Base-by-base conservation (phyloP, 2,888 invertebrate genomes). In the Lochmaea crataegi region DNA sequence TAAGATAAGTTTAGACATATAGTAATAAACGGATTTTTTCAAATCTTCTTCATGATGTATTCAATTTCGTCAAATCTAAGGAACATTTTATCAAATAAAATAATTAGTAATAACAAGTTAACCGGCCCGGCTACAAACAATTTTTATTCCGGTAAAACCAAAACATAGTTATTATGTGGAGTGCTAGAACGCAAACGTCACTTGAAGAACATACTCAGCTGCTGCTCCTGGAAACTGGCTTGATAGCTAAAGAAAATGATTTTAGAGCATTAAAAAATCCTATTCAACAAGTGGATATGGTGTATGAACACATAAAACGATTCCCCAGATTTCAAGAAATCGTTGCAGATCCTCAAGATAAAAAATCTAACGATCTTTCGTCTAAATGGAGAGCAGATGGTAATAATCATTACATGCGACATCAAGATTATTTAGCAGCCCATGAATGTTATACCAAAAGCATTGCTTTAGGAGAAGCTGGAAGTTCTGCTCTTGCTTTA, bases 331-430 rank as follows among this genome's bases (percentile, higher is more conserved):
- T 66, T 56, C 18, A 61, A n/a, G 22, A 26, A 22, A n/a, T 64
- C 9, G 11, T 61, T 65, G 38, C 63, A 12, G 53, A 69, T 2
- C 18, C 58, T 56, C 53, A 64, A 53, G 42, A 60, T 26, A 4
- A 32, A 51, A 73, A 73, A 61, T 69, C 61, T 12, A 69, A 73
- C 53, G 42, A 56, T 18, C 22, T 22, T 9, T 65, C 73, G 11
- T 2, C 38, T 16, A 16, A 38, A 7, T 56, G 18, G n/a, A 58
- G 73, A 69, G 53, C 83, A 1, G 57, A 51, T 0, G 51, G 51
- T 51, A 51, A 51, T 51, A 14, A 51, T 51, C 2, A 51, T 51
- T 51, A n/a, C n/a, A 51, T n/a, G 7, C 6, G n/a, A 51, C 14
- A 51, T 14, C 11, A 51, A 51, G 7, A 51, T 51, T 51, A 51